Conservation (phyloP, 2,113 vertebrate species). For the Syngnathus scovelli region DNA sequence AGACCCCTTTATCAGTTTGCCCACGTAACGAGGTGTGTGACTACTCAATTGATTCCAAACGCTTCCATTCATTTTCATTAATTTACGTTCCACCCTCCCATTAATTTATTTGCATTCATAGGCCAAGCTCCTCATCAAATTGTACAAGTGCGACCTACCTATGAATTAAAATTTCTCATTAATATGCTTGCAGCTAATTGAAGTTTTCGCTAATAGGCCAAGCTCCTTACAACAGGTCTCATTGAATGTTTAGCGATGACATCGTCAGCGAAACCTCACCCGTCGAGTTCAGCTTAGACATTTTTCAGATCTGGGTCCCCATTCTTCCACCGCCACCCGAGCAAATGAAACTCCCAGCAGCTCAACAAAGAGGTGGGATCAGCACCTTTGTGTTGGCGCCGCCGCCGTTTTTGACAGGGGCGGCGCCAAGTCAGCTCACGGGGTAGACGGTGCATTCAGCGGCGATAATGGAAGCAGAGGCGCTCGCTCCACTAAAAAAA, state of each 20-base stretch:
- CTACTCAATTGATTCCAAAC: not conserved
- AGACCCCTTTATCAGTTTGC: not conserved
- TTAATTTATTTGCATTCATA: not conserved
- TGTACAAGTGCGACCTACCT: not conserved
- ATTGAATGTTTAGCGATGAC: conserved; percentile 35
- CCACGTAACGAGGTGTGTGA: not conserved
- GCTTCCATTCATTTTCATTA: not conserved
- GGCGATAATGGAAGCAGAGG: conserved; percentile 34
- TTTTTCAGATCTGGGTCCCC: conserved; percentile 29
- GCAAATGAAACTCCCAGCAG: conserved; percentile 54
- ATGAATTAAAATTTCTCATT: not conserved
- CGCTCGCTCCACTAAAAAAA: conserved; percentile 23
- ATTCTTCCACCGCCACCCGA: conserved; percentile 2
- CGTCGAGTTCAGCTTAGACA: conserved; percentile 13
- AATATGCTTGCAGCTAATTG: not conserved
- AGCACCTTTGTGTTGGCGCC: conserved; percentile 34
- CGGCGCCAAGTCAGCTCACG: conserved; percentile 47
- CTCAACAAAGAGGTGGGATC: conserved; percentile 31
- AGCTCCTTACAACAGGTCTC: not conserved
- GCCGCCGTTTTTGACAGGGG: conserved; percentile 25
- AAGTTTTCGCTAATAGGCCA: not conserved
- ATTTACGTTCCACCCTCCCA: not conserved
- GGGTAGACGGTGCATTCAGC: conserved; percentile 29
- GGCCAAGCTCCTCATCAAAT: not conserved
- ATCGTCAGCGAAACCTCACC: conserved; percentile 44